phyloP scores from a whole-genome alignment of 2,797 vertebrate species.

The Danio kyathit region DNA sequence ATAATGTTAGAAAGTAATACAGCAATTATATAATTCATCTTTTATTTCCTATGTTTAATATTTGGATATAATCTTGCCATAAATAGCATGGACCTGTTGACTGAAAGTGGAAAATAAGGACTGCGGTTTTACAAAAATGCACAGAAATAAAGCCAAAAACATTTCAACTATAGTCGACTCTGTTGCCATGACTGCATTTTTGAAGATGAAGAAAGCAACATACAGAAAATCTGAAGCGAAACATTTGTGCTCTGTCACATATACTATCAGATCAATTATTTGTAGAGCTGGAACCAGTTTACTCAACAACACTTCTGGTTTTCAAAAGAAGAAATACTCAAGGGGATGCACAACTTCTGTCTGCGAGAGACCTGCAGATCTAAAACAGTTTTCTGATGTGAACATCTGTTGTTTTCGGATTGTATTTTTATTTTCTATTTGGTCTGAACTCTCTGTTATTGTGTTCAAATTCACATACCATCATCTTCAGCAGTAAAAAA shows the following conservation, averaged over 20 bases:
- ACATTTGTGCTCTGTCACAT: not conserved
- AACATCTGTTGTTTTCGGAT: not conserved
- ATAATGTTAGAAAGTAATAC: not conserved
- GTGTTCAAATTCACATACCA: no score
- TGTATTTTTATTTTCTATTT: not conserved
- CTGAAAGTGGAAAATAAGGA: not conserved
- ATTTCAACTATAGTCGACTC: not conserved
- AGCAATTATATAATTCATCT: not conserved
- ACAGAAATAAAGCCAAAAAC: not conserved
- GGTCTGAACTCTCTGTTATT: no score
- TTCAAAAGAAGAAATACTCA: not conserved
- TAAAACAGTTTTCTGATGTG: not conserved
- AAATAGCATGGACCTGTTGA: not conserved
- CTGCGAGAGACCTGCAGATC: not conserved
- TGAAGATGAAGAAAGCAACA: not conserved
- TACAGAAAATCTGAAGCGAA: not conserved
- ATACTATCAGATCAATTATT: not conserved
- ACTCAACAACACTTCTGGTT: not conserved
- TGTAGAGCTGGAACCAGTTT: not conserved
- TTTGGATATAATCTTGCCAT: not conserved
- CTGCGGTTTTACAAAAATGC: not conserved
- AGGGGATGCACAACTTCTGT: not conserved
- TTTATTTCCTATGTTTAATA: no score
- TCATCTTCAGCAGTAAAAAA: no score
- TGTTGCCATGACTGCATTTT: constrained; percentile 1